Evolutionary conservation across 2,888 invertebrate genomes (phyloP).

Genomic region (Caenorhabditis virilis): DNA sequence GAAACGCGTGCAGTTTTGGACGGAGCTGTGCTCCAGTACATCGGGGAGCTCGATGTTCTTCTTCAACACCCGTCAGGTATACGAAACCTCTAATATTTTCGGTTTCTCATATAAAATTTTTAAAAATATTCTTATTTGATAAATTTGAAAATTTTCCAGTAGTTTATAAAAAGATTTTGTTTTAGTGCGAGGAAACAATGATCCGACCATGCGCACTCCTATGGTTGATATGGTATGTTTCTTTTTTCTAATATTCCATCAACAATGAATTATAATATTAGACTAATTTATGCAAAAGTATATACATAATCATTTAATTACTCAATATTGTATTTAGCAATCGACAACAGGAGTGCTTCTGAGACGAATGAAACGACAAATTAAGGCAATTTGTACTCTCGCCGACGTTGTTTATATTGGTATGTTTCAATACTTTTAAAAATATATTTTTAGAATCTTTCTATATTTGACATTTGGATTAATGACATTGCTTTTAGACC

Average conservation of each 20-base stretch:
- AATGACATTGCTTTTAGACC: conserved; percentile 9
- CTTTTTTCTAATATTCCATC: conserved; percentile 4
- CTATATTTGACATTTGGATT: conserved; percentile 6
- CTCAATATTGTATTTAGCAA: conserved; percentile 12
- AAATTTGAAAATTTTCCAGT: conserved; percentile 8
- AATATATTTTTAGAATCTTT: not conserved
- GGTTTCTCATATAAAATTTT: conserved; percentile 1
- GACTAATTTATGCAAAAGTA: conserved; percentile 4
- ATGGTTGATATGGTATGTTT: conserved; percentile 5
- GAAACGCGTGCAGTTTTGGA: conserved; percentile 10
- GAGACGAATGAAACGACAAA: conserved; percentile 3
- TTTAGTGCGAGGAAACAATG: conserved; percentile 7
- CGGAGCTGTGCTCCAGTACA: not conserved
- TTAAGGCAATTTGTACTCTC: conserved; percentile 3
- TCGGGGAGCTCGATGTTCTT: not conserved
- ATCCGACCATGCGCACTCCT: conserved; percentile 6
- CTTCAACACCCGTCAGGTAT: conserved; percentile 5
- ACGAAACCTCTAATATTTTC: conserved; percentile 6
- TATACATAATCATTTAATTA: conserved; percentile 5
- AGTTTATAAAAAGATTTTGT: conserved; percentile 5
- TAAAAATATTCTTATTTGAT: conserved; percentile 9
- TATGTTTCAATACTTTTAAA: conserved; percentile 4
- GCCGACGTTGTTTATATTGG: conserved; percentile 9
- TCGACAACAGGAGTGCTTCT: conserved; percentile 6
- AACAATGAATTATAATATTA: conserved; percentile 8